Evolutionary conservation across 2,888 invertebrate species (phyloP), one percentile per base, ranked within the genome.

Genomic region (Serrognathus titanus): DNA sequence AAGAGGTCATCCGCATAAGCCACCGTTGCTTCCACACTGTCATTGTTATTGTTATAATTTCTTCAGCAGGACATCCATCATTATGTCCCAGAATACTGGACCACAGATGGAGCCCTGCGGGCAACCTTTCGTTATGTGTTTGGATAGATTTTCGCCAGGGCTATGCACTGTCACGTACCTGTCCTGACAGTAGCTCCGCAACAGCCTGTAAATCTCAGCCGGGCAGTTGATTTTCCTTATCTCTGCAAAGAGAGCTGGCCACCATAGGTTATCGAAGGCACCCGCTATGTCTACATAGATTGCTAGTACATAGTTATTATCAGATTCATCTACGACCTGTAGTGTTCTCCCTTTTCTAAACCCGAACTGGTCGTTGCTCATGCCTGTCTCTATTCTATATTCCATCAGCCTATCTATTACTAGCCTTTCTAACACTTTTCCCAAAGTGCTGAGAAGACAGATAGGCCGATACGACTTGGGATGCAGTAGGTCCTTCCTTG

Each of bases 221-320:
- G 61, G 56, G 6, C 45, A 46, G 7, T 36, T 24, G 1, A 45
- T 24, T 1, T 48, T 12, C 16, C 37, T 40, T 0, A 61, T 24
- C 2, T 11, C 3, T 2, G 10, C 2, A 9, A 53, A 39, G 1
- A 58, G 9, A 2, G 40, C 48, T 1, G 58, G 58, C 58, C 62
- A 59, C 57, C 58, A 58, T 0, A 62, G 12, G 38, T 58, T 62
- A 31, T 16, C 57, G 36, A 61, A 61, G 12, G 56, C 59, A 11
- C 59, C 57, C 1, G 12, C 35, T n/a, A 59, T 56, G 40, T 61
- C 61, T 1, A 59, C 36, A 39, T 54, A 53, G 2, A 57, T 13
- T 3, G 36, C 39, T 4, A 51, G 10, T 1, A 51, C 45, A 31
- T 61, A 59, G 43, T 51, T 54, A 11, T 5, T n/a, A 4, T 37